A percentile compares a stretch with the other conserved stretches of the same genome.
These are phyloP conservation scores for Champsocephalus gunnari DNA, from an alignment of 2,797 vertebrate genomes.

Conservation along the genomic window DNA sequence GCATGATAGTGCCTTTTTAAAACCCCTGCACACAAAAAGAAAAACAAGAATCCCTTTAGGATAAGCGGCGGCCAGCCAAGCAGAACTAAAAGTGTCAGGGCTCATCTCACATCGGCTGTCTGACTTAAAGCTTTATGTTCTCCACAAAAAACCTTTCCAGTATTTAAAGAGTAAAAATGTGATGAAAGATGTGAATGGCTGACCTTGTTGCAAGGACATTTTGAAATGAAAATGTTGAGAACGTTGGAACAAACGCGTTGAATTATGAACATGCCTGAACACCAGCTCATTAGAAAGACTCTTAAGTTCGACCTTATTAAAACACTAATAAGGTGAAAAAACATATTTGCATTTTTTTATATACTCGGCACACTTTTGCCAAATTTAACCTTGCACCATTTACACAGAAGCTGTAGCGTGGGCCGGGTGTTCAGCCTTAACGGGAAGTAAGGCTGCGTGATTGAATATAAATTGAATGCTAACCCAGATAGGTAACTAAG, in stretches of 20 bases:
- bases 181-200: neutral
- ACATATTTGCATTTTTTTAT: neutral
- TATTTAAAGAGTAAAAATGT: neutral
- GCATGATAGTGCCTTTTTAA: conserved; percentile 29
- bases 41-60: conserved; percentile 46
- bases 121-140: conserved; percentile 24
- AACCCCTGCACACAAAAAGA: conserved; percentile 31
- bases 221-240: neutral
- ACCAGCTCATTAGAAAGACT: neutral
- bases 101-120: conserved; percentile 15
- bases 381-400: neutral
- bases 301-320: neutral
- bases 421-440: neutral
- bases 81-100: conserved; percentile 52
- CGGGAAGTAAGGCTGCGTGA: too few species aligned
- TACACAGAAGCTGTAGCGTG: neutral
- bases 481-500: too few species aligned
- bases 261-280: neutral
- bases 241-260: too few species aligned
- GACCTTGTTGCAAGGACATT: neutral
- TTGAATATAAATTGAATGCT: too few species aligned
- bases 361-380: neutral
- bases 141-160: neutral
- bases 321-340: neutral
- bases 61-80: conserved; percentile 31